Evolutionary conservation across 1,140 invertebrate genomes (phyloP), one percentile per base, ranked within the genome.

Genomic region (Pogonomyrmex californicus): DNA sequence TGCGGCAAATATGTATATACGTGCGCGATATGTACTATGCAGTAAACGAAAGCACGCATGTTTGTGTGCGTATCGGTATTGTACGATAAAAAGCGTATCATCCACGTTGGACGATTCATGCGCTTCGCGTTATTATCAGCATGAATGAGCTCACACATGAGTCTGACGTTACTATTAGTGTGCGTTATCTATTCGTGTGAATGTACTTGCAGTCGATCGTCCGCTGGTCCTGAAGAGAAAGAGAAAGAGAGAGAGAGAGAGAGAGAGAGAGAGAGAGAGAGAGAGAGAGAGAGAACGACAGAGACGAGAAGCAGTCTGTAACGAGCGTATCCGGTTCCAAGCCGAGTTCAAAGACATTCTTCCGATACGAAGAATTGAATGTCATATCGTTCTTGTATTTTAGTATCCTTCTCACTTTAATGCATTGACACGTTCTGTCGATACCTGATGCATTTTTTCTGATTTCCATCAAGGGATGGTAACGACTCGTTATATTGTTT

Each of bases 281-380:
- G 12, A 17, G 10, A 49, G 51, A 17, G 38, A 47, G 41, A 58
- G 14, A 30, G 30, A 60, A 23, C 14, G 62, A 78, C 0, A 33
- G 38, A 78, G 38, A 30, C 76, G 56, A 76, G 23, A 14, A 49
- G 38, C 49, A 17, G 60, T 51, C 63, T 63, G 58, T 86, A 90
- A 92, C 87, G 70, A 91, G 88, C 68, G 76, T 89, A 90, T 92
- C 90, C 91, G 88, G 90, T 87, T 86, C 88, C 76, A 87, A 82
- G 83, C 62, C 49, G 89, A 91, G 91, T 91, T 89, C 90, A 91
- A 91, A 90, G 88, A 68, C 56, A 75, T 77, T 73, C 63, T 54
- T 82, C 56, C 44, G 58, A 44, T 33, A 41, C 58, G 78, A 81
- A 75, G 54, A 65, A 79, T 75, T 86, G 62, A 87, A 76, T 62